A percentile compares a stretch with the other conserved stretches of the same genome.
Conservation (phyloP, 2,797 vertebrate genomes). For the Cetoscarus ocellatus region DNA sequence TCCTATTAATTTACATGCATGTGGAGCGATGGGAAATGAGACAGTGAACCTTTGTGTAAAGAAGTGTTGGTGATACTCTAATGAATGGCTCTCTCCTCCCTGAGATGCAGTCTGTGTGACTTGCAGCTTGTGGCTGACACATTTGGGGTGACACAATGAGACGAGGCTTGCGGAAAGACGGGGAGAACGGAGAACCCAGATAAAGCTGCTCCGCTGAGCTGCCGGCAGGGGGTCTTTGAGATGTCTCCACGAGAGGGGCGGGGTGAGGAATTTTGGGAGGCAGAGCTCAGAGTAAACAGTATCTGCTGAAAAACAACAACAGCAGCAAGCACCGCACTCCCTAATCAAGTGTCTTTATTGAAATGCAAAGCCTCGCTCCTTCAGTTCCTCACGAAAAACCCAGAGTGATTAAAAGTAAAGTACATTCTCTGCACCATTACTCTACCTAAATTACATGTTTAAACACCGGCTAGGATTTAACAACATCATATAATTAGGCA, state of each 20-base stretch:
- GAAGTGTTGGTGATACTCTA: slow-evolving; percentile 61
- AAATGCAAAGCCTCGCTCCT: slow-evolving; percentile 76
- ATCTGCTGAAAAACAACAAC: slow-evolving; percentile 76
- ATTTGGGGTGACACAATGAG: slow-evolving; percentile 67
- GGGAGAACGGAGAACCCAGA: slow-evolving; percentile 67
- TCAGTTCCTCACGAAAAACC: slow-evolving; percentile 50
- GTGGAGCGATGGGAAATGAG: slow-evolving; percentile 51
- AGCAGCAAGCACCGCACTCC: slow-evolving; percentile 62
- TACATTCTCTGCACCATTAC: slow-evolving; percentile 72
- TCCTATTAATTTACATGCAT: slow-evolving; percentile 52
- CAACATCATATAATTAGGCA: slow-evolving; percentile 69
- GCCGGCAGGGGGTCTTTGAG: slow-evolving; percentile 82
- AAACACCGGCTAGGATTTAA: slow-evolving; percentile 71
- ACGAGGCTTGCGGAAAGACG: slow-evolving; percentile 60
- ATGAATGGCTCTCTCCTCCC: slow-evolving; percentile 76
- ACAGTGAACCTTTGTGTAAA: slow-evolving; percentile 58
- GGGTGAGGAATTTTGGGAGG: slow-evolving; percentile 62
- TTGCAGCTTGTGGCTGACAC: slow-evolving; percentile 70
- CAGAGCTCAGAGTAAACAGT: slow-evolving; percentile 73
- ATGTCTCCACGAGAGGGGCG: slow-evolving; percentile 64
- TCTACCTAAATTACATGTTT: slow-evolving; percentile 72
- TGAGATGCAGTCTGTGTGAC: slow-evolving; percentile 62
- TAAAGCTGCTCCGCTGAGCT: slow-evolving; percentile 76
- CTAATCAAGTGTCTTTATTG: slow-evolving; percentile 75
- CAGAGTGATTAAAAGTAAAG: slow-evolving; percentile 64